Evolutionary conservation across 2,888 invertebrate species (phyloP).

Genomic region (Microplitis deprimator): DNA sequence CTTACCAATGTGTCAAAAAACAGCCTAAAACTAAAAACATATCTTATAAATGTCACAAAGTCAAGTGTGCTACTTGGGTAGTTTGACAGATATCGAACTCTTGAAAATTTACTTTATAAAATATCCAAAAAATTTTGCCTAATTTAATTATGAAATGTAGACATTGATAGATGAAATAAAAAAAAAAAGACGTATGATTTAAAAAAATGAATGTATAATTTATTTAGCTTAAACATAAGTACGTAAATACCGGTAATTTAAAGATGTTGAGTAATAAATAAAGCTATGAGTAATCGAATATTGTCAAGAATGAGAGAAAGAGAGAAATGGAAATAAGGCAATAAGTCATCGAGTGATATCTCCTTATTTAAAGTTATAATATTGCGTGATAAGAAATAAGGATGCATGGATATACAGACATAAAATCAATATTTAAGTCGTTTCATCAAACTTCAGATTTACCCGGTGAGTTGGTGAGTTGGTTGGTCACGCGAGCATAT

Average conservation of each 20-base stretch:
- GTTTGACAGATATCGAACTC: not conserved
- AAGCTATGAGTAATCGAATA: not conserved
- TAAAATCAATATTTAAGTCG: conserved; percentile 29
- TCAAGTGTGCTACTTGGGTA: not conserved
- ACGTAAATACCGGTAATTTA: not conserved
- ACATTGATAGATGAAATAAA: not conserved
- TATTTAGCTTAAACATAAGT: not conserved
- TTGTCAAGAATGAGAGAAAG: not conserved
- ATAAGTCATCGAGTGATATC: not conserved
- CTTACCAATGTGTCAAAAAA: no score
- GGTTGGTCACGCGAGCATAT: conserved; percentile 51
- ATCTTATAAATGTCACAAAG: not conserved
- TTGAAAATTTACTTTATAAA: not conserved
- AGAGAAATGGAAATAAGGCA: not conserved
- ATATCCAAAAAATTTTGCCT: not conserved
- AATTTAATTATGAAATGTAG: not conserved
- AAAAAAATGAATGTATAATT: not conserved
- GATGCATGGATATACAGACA: conserved; percentile 10
- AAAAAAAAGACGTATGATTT: not conserved
- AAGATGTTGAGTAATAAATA: not conserved
- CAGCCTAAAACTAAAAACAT: no score
- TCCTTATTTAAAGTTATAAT: not conserved
- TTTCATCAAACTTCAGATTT: conserved; percentile 27
- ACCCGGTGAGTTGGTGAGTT: conserved; percentile 32
- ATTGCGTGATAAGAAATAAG: conserved; percentile 12